Evolutionary conservation across 2,888 invertebrate species (phyloP).

Genomic region (Drosophila ezoana): DNA sequence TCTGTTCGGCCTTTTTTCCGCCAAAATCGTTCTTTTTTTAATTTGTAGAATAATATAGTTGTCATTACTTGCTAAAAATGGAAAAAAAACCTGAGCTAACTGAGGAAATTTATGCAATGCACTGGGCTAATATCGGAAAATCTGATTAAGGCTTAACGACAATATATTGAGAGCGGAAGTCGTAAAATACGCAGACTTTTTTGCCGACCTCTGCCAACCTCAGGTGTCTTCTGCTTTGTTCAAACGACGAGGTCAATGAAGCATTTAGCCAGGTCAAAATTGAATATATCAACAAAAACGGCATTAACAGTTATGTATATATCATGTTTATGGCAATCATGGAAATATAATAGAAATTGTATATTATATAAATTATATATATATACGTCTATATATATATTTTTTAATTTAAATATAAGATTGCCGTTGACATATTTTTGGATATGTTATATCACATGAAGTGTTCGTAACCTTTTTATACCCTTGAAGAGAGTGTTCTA

Average conservation of each 20-base stretch:
- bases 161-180: conserved; percentile 4
- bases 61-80: too few relatives aligned
- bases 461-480: too few relatives aligned
- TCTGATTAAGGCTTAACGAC: not conserved
- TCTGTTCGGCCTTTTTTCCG: not conserved
- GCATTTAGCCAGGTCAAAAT: conserved; percentile 30
- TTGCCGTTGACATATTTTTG: too few relatives aligned
- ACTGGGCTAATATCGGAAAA: not conserved
- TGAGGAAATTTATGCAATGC: not conserved
- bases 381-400: too few relatives aligned
- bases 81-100: too few relatives aligned
- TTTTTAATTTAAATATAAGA: too few relatives aligned
- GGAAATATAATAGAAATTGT: too few relatives aligned
- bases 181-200: not conserved
- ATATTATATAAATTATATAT: not conserved
- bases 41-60: too few relatives aligned
- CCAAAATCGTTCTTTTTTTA: not conserved
- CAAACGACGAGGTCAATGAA: conserved; percentile 14
- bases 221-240: conserved; percentile 8
- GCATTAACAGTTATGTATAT: conserved; percentile 3
- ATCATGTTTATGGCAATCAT: not conserved
- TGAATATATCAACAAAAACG: conserved; percentile 20
- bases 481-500: too few relatives aligned
- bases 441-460: too few relatives aligned
- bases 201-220: conserved; percentile 5